Conservation (phyloP, 2,888 invertebrate genomes). For the Operophtera brumata region DNA sequence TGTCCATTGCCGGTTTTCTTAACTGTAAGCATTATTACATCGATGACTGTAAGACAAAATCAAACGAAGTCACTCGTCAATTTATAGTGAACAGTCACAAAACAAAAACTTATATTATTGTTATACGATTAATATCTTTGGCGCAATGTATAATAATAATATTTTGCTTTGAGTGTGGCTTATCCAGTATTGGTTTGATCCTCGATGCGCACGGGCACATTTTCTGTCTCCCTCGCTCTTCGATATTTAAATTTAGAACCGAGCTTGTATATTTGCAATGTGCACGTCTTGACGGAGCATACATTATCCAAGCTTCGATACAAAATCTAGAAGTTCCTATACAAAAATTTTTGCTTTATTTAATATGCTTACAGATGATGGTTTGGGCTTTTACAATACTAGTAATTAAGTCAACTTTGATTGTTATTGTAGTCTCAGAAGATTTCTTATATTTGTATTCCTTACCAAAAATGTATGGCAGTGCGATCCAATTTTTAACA, state of each 20-base stretch:
- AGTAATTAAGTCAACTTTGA: background rate
- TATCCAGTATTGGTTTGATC: constrained; percentile 33
- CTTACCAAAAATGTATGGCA: too few relatives aligned
- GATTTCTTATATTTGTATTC: too few relatives aligned
- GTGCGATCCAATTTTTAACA: too few relatives aligned
- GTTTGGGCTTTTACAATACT: background rate
- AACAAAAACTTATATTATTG: too few relatives aligned
- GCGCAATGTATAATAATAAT: too few relatives aligned
- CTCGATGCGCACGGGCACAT: constrained; percentile 48
- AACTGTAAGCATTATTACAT: too few relatives aligned
- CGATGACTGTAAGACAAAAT: too few relatives aligned
- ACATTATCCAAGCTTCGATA: constrained; percentile 43
- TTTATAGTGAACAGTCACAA: too few relatives aligned
- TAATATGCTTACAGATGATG: background rate
- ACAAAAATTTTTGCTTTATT: constrained; percentile 26
- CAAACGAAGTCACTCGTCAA: too few relatives aligned
- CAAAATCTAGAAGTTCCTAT: constrained; percentile 24
- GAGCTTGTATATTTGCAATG: constrained; percentile 56
- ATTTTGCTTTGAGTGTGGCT: background rate
- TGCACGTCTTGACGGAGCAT: constrained; percentile 40
- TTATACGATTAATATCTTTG: too few relatives aligned
- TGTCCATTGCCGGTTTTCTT: too few relatives aligned
- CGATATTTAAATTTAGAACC: constrained; percentile 75
- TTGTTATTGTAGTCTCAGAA: too few relatives aligned
- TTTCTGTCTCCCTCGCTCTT: constrained; percentile 61